Conservation (phyloP, 2,888 invertebrate genomes). For the Orchesellides sinensis region DNA sequence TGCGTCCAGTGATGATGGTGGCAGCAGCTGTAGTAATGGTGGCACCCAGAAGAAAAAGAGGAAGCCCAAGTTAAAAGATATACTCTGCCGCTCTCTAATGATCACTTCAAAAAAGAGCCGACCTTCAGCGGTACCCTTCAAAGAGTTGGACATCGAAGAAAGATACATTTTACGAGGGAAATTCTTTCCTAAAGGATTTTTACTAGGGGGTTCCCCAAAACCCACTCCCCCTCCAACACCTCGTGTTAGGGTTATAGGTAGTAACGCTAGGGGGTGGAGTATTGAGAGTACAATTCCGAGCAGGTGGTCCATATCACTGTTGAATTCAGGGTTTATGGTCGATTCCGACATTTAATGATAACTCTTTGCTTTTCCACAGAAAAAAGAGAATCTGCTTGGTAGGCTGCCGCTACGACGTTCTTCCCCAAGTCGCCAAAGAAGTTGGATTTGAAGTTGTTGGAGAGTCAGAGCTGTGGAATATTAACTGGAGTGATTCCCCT, state of each 20-base stretch:
- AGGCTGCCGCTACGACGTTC: slow-evolving; percentile 86
- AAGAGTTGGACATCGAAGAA: slow-evolving; percentile 4
- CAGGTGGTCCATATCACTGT: slow-evolving; percentile 5
- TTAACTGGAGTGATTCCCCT: slow-evolving; percentile 93
- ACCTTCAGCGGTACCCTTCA: not conserved
- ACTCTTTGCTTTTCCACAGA: slow-evolving; percentile 7
- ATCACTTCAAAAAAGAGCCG: not conserved
- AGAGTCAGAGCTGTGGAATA: slow-evolving; percentile 91
- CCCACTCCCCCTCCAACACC: not conserved
- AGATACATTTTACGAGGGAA: slow-evolving; percentile 28
- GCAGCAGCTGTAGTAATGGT: no score
- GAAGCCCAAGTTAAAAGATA: not conserved
- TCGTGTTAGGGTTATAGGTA: not conserved
- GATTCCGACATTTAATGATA: not conserved
- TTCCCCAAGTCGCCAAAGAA: slow-evolving; percentile 83
- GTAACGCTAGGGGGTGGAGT: not conserved
- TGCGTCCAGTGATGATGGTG: not conserved
- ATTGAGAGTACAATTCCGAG: not conserved
- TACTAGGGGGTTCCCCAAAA: not conserved
- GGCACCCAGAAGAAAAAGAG: not conserved
- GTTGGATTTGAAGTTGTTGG: slow-evolving; percentile 87
- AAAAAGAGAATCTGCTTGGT: slow-evolving; percentile 80
- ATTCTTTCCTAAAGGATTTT: slow-evolving; percentile 15
- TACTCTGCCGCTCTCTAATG: not conserved
- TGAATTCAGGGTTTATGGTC: no score